phyloP scores from a whole-genome alignment of 2,113 vertebrate species.

The Poeciliopsis occidentalis region DNA sequence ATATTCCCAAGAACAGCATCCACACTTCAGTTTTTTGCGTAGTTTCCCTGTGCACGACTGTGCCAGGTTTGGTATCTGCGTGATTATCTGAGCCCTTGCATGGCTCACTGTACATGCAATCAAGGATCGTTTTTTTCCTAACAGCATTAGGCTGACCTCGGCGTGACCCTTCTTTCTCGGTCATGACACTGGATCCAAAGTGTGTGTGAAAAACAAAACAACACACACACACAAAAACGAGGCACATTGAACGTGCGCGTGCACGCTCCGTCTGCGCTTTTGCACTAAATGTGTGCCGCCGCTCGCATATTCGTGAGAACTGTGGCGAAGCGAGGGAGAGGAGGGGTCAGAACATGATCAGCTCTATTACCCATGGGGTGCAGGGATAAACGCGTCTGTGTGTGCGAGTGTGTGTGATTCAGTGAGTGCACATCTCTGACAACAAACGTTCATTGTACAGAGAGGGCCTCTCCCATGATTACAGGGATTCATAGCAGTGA shows the following conservation, averaged over 20 bases:
- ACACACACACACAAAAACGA: conserved; percentile 6
- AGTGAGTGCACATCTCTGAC: conserved; percentile 68
- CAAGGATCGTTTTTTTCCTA: conserved; percentile 54
- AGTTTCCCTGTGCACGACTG: conserved; percentile 27
- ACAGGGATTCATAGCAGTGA: conserved; percentile 77
- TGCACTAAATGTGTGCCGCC: conserved; percentile 50
- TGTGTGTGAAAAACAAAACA: conserved; percentile 22
- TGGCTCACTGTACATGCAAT: conserved; percentile 60
- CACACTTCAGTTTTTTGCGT: conserved; percentile 6
- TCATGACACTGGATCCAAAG: conserved; percentile 60
- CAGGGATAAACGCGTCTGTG: conserved; percentile 48
- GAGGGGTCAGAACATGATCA: conserved; percentile 77
- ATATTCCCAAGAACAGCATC: conserved; percentile 52
- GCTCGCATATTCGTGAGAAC: conserved; percentile 69
- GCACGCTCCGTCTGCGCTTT: neutral
- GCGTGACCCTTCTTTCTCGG: conserved; percentile 60
- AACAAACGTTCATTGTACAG: conserved; percentile 80
- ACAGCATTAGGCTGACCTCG: conserved; percentile 70
- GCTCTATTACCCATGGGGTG: conserved; percentile 77
- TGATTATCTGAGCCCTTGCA: conserved; percentile 48
- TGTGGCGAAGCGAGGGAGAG: conserved; percentile 60
- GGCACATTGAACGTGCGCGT: conserved; percentile 12
- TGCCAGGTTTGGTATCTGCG: conserved; percentile 44
- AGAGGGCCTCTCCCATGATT: conserved; percentile 78
- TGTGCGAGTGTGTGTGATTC: conserved; percentile 28